Base-by-base conservation (phyloP, 2,888 invertebrate species). In the Drosophila prostipennis region DNA sequence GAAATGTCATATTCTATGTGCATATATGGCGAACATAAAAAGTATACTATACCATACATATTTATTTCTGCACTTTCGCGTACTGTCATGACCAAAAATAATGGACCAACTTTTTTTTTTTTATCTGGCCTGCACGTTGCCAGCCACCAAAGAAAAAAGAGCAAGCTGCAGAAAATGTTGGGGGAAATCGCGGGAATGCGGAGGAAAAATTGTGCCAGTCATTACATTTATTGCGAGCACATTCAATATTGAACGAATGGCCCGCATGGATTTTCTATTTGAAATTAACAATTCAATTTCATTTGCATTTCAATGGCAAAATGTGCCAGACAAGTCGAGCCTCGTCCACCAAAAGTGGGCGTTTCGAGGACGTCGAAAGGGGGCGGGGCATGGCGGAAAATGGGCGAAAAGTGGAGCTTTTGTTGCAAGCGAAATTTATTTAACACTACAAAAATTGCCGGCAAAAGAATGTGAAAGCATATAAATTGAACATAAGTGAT, bases 281-380 rank as follows among this genome's bases (percentile, higher is more conserved):
- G 77, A 89, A 84, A 89, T 84, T 84, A 84, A 84, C 84, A 84
- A 84, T 89, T 84, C 89, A 84, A 84, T 89, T 84, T 87, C 82
- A 84, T 84, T 84, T 84, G 85, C 89, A 84, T 84, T 84, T 84
- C 85, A 84, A 84, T 89, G 88, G 80, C 75, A 48, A 70, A 87
- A 81, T 78, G 82, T 80, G 74, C 48, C 81, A 58, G 58, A 40
- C 65, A 67, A 51, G 37, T 64, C 54, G 45, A 46, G 45, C n/a
- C 51, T 16, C 37, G 14, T 6, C 54, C 64, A 36, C 29, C 46
- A 14, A 37, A 45, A 52, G 52, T 29, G 57, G 57, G 48, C 53
- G 39, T 64, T 42, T n/a, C 46, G 51, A 14, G 5, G 11, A 19
- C 13, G 39, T 1, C 3, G 26, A 39, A 43, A 10, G 5, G 13